Evolutionary conservation across 2,888 invertebrate species (phyloP).

Genomic region (Cheilosia variabilis): DNA sequence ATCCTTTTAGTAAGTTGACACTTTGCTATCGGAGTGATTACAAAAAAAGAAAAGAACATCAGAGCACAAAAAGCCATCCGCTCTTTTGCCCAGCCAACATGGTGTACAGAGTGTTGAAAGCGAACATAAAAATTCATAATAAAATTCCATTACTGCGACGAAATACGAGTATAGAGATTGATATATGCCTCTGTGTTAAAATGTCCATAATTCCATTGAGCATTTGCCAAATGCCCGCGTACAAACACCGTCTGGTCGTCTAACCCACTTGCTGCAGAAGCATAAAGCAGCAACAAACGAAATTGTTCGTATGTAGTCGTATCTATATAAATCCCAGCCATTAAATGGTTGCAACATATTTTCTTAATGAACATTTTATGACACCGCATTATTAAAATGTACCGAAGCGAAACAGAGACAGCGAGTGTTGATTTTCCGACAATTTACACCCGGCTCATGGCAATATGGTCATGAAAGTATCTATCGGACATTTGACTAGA

Average conservation of each 20-base stretch:
- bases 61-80: conserved; percentile 28
- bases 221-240: conserved; percentile 49
- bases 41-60: conserved; percentile 23
- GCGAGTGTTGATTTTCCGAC: conserved; percentile 39
- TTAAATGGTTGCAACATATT: conserved; percentile 77
- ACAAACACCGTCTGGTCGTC: conserved; percentile 22
- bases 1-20: conserved; percentile 44
- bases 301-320: conserved; percentile 39
- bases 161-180: conserved; percentile 59
- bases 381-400: conserved; percentile 68
- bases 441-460: conserved; percentile 13
- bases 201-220: conserved; percentile 70
- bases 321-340: conserved; percentile 64
- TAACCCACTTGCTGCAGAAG: conserved; percentile 28
- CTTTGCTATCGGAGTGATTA: conserved; percentile 64
- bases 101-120: conserved; percentile 32
- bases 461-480: conserved; percentile 26
- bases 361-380: conserved; percentile 79
- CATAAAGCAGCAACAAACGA: conserved; percentile 3
- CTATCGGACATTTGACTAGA: conserved; percentile 14
- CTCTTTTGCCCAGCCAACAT: conserved; percentile 32
- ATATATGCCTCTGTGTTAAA: conserved; percentile 66
- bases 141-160: conserved; percentile 63
- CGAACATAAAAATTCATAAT: conserved; percentile 72
- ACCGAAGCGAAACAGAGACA: conserved; percentile 12